phyloP scores from a whole-genome alignment of 2,113 vertebrate genomes.

The Hylia prasina region DNA sequence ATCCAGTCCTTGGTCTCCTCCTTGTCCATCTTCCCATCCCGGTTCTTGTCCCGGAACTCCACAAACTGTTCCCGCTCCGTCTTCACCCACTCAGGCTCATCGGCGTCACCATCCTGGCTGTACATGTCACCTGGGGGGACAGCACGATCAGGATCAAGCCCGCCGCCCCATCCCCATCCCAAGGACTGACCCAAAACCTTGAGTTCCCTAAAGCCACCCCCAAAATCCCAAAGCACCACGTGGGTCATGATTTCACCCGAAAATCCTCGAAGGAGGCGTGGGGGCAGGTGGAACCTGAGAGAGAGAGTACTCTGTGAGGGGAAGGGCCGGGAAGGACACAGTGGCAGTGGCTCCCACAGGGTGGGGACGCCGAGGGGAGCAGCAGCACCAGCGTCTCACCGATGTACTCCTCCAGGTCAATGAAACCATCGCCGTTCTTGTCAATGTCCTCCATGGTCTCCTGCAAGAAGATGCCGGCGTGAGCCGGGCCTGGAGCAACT shows the following conservation, averaged over 20 bases:
- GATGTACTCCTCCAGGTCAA: conserved; percentile 90
- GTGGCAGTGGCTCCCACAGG: rapidly evolving
- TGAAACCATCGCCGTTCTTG: conserved; percentile 89
- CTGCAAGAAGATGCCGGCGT: neutral
- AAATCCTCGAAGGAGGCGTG: rapidly evolving
- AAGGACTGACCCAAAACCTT: neutral
- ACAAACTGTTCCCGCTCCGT: conserved; percentile 88
- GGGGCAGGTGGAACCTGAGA: neutral
- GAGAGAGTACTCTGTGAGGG: neutral
- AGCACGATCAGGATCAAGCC: neutral
- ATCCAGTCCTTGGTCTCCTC: conserved; percentile 93
- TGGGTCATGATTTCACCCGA: neutral
- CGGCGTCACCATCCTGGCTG: conserved; percentile 73
- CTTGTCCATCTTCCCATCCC: conserved; percentile 90
- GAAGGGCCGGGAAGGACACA: neutral
- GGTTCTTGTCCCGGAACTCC: conserved; percentile 91
- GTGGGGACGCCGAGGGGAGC: rapidly evolving
- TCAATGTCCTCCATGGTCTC: conserved; percentile 96
- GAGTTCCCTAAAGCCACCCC: neutral
- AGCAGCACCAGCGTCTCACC: conserved; percentile 65
- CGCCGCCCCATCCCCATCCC: rapidly evolving
- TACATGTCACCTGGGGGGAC: conserved; percentile 84
- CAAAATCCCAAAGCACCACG: neutral
- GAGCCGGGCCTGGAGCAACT: rapidly evolving
- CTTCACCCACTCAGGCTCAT: conserved; percentile 90